Base-by-base conservation (phyloP, 2,797 vertebrate genomes). In the Periparus ater region DNA sequence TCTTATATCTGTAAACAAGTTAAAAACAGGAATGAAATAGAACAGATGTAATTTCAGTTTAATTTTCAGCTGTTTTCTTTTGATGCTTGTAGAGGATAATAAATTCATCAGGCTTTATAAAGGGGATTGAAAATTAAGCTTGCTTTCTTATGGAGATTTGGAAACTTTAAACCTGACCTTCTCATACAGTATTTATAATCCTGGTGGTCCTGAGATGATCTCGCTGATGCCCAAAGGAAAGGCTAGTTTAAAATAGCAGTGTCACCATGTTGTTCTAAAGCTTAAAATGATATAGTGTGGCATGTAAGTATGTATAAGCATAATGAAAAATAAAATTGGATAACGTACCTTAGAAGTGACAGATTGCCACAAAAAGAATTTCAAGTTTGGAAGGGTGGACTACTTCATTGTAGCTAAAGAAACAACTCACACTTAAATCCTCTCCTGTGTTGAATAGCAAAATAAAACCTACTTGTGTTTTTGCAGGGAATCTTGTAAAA, bases 131-230 rank as follows among this genome's bases (percentile, higher is more conserved):
- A 97, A 96, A 86, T 89, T 92, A 91, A 94, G 83, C 93, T 91
- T 91, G 78, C 95, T 97, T 97, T 97, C 97, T 97, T 97, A 96
- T 54, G 83, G 93, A 93, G 96, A 95, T 96, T 85, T 66, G 91
- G 97, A 97, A 98, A 98, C 87, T 89, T 97, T 96, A 98, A 96
- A 97, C 97, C 96, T 97, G 97, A 98, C 97, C 96, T 98, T 97
- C 95, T 97, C 97, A 93, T 96, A 94, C 96, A 97, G 97, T 97
- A 97, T 97, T 97, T 97, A 96, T 97, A 97, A 96, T 97, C 95
- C 95, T 83, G 89, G 94, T 95, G 95, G 95, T 97, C 93, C 95
- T 89, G 93, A 93, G 86, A 93, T 91, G 91, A 96, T 96, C 94
- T 96, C 34, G 4, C 83, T 89, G 88, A 91, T 92, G 95, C 55